A percentile compares a stretch with the other conserved stretches of the same genome.
Conservation (phyloP, 2,797 vertebrate genomes). For the Pachyuromys duprasi region DNA sequence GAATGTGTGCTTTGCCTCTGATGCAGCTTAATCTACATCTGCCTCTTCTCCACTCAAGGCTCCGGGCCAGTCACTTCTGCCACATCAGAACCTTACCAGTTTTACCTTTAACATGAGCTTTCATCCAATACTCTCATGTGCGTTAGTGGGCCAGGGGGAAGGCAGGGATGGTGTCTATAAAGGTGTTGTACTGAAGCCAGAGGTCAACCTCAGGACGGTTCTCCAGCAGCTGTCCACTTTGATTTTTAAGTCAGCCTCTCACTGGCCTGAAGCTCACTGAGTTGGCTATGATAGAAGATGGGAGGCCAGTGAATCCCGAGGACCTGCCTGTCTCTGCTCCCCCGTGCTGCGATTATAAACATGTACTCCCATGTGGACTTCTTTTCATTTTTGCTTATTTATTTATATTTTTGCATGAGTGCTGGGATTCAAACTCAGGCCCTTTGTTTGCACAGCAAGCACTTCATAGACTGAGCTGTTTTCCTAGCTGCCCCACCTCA, state of each 20-base stretch:
- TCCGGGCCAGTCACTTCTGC: not conserved
- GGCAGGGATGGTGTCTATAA: not conserved
- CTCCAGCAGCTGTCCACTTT: not conserved
- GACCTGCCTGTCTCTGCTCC: not conserved
- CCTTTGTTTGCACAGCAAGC: not conserved
- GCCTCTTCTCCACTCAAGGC: not conserved
- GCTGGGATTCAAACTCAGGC: not conserved
- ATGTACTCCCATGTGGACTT: not conserved
- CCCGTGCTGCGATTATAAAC: not conserved
- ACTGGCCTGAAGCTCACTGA: not conserved
- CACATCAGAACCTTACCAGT: not conserved
- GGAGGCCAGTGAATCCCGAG: not conserved
- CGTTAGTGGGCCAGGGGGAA: not conserved
- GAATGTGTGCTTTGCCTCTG: not conserved
- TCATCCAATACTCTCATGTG: not conserved
- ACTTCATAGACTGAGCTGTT: not conserved
- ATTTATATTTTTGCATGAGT: not conserved
- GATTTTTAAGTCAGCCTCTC: not conserved
- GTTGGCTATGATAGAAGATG: not conserved
- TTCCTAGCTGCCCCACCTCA: not conserved
- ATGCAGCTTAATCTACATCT: not conserved
- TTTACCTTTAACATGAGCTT: conserved; percentile 30
- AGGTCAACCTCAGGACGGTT: not conserved
- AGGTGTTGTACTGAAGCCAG: not conserved
- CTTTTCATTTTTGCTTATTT: not conserved